A percentile compares a stretch with the other conserved stretches of the same genome.
These are phyloP conservation scores for Chydorus sphaericus DNA, from an alignment of 2,888 invertebrate species.

Conservation along the genomic window DNA sequence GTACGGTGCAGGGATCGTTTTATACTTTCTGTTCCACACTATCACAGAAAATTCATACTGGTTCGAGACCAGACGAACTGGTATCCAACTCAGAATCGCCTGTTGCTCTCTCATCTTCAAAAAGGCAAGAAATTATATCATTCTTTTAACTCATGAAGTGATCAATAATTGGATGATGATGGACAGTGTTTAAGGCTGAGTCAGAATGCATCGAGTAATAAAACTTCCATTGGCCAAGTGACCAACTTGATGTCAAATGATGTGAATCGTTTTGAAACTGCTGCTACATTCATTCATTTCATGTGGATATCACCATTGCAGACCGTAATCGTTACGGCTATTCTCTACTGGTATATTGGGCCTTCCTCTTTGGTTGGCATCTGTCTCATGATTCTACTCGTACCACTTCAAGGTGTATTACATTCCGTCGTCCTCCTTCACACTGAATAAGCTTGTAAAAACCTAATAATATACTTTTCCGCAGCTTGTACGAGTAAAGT, in stretches of 20 bases:
- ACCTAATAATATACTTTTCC: too few relatives aligned
- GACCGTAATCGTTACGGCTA: constrained; percentile 58
- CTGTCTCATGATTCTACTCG: constrained; percentile 54
- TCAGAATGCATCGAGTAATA: constrained; percentile 64
- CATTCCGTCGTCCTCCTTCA: too few relatives aligned
- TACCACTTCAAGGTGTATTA: constrained; percentile 70
- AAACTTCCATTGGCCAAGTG: constrained; percentile 80
- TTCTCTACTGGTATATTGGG: constrained; percentile 62
- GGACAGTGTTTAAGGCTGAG: constrained; percentile 29
- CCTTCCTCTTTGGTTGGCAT: constrained; percentile 59
- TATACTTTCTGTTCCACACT: constrained; percentile 58
- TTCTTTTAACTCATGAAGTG: neutral
- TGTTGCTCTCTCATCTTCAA: constrained; percentile 69
- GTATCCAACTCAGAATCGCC: constrained; percentile 68
- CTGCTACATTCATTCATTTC: constrained; percentile 33
- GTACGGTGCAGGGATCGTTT: constrained; percentile 55
- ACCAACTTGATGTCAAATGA: constrained; percentile 91
- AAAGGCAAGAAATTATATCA: constrained; percentile 40
- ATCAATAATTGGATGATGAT: neutral
- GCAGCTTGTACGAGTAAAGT: constrained; percentile 29
- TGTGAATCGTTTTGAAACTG: constrained; percentile 81
- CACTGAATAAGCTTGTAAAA: too few relatives aligned
- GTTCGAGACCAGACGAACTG: constrained; percentile 53
- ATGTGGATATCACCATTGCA: constrained; percentile 59
- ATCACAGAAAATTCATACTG: constrained; percentile 75